Evolutionary conservation across 1,140 invertebrate species (phyloP), one percentile per base, ranked within the genome.

Genomic region (Neuroterus valhalla): DNA sequence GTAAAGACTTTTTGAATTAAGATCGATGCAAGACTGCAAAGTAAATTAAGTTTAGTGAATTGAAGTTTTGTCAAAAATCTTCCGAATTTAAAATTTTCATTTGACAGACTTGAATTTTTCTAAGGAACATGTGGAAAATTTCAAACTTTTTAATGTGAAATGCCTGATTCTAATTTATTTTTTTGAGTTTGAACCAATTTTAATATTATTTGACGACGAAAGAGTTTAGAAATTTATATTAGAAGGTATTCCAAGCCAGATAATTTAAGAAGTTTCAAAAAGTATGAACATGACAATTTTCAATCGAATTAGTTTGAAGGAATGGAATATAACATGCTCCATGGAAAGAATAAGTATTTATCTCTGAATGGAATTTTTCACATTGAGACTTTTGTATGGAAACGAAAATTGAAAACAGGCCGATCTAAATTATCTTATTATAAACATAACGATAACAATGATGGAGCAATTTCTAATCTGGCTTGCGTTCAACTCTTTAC

Each of bases 81-180:
- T 52, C 50, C 50, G 6, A 21, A 52, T 52, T 52, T 52, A 23
- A 12, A 52, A 52, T 52, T 52, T 19, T 52, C n/a, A 52, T 23
- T 21, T 8, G 19, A 52, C 50, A 52, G 70, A 46, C 43, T 52
- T 52, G 12, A 79, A 75, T 77, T 72, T 31, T 69, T 46, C 66
- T 81, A 74, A 21, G 52, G 62, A 43, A 75, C 50, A 72, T 71
- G 17, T 15, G 43, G 68, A 79, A 80, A 66, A 75, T 71, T 74
- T 15, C 52, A n/a, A 38, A 38, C 10, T 15, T 31, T 67, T 11
- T 8, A 42, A 15, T 8, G 17, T 31, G 14, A 8, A 62, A 23
- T 62, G 21, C n/a, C n/a, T n/a, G n/a, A n/a, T n/a, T n/a, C n/a
- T n/a, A n/a, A n/a, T n/a, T n/a, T n/a, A n/a, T n/a, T n/a, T n/a